Evolutionary conservation across 2,797 vertebrate species (phyloP), one percentile per base, ranked within the genome.

Genomic region (Clarias pachynema): DNA sequence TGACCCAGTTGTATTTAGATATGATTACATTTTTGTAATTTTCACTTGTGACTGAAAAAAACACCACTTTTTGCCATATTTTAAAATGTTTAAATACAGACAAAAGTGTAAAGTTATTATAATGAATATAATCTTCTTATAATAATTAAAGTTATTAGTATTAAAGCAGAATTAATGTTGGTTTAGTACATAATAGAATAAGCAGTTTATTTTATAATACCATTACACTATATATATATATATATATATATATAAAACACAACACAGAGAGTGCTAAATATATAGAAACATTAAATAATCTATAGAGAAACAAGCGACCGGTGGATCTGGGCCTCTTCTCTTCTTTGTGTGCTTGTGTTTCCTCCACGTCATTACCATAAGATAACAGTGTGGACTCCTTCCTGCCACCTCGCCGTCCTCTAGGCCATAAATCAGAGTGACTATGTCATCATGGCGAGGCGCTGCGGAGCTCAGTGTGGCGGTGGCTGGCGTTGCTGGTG

Each of bases 401-500:
- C 85, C 72, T 72, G 70, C 69, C 85, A 87, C 86, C 92, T 90
- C 90, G 92, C 89, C 92, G 90, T 93, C 91, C 91, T 93, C 90
- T 89, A 96, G 96, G 95, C 95, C 95, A 98, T 98, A 97, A 98
- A 98, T 99, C 97, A 98, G 97, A 94, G 95, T 95, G 95, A 96
- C 96, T 96, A 96, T 97, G 97, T 97, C 97, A 97, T 97, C 96
- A 97, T 94, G 97, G 96, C 97, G 95, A 94, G 94, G 96, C 95
- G 95, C 96, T 96, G 95, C 95, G 95, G 95, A 96, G 94, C 94
- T 95, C 93, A 95, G 96, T 96, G 96, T 96, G 94, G 96, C 89
- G 94, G 95, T 96, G 94, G 94, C 97, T 96, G 96, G 96, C 95
- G 96, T 95, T 90, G 96, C 96, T 96, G 96, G 96, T 98, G 97